Conservation (phyloP, 2,888 invertebrate species). For the Cryptus armator region DNA sequence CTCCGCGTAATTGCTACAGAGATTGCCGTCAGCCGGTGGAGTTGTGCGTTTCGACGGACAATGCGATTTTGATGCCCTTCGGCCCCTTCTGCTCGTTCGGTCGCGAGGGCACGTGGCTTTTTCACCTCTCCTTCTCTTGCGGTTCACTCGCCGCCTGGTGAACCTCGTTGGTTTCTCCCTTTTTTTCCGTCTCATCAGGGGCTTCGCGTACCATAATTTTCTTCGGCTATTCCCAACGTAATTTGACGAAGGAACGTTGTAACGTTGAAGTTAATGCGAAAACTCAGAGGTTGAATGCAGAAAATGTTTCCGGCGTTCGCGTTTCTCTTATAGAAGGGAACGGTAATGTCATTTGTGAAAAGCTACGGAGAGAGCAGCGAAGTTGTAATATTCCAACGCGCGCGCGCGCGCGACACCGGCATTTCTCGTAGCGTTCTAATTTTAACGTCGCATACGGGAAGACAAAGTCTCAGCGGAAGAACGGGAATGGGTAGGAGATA, state of each 20-base stretch:
- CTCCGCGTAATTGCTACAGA: conserved; percentile 64
- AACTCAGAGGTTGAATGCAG: conserved; percentile 3
- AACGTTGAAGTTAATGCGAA: background rate
- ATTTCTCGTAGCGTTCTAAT: background rate
- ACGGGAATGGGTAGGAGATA: background rate
- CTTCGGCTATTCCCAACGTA: conserved; percentile 8
- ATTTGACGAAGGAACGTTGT: conserved; percentile 12
- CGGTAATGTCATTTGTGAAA: background rate
- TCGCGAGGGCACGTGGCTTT: background rate
- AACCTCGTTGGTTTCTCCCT: background rate
- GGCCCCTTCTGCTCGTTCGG: conserved; percentile 41
- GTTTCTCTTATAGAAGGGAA: background rate
- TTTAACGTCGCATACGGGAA: background rate
- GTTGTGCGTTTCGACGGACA: conserved; percentile 49
- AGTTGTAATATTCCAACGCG: background rate
- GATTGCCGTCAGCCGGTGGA: conserved; percentile 66
- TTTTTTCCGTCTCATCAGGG: background rate
- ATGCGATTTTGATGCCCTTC: conserved; percentile 66
- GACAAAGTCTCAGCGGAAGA: background rate
- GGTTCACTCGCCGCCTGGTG: background rate
- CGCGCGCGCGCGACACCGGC: background rate
- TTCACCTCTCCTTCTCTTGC: background rate
- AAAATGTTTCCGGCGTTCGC: background rate
- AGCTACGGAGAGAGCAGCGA: background rate
- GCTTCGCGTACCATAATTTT: background rate